Percentiles rank a stretch among this genome's conserved stretches.
phyloP scores from a whole-genome alignment of 2,797 vertebrate species.

The Gephyroberyx darwinii region DNA sequence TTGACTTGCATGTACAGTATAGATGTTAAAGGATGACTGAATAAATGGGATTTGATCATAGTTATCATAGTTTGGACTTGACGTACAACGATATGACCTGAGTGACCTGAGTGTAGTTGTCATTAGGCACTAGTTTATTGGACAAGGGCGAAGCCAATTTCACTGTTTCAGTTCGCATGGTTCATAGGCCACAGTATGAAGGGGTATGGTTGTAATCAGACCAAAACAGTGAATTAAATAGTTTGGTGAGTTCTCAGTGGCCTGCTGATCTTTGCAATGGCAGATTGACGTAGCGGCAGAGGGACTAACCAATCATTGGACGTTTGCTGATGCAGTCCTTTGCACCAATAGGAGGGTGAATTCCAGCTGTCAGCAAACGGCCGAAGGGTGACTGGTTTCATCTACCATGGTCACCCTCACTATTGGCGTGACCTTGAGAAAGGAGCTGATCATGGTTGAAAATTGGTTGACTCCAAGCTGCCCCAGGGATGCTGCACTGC shows the following conservation, averaged over 20 bases:
- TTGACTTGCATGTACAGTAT: conserved; percentile 15
- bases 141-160: neutral
- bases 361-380: no score
- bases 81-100: conserved; percentile 9
- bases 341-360: no score
- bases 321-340: no score
- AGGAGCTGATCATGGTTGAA: no score
- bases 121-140: neutral
- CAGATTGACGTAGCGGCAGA: neutral
- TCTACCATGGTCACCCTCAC: no score
- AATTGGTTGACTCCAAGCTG: no score
- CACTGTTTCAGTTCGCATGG: neutral
- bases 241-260: neutral
- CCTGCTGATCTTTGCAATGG: neutral
- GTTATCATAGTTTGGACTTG: conserved; percentile 33
- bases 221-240: neutral
- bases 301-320: no score
- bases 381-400: no score
- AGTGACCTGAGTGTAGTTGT: neutral
- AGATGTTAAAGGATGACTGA: conserved; percentile 24
- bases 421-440: no score
- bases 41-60: conserved; percentile 37
- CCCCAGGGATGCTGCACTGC: no score
- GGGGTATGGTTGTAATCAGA: no score
- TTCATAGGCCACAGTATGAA: neutral